Base-by-base conservation (phyloP, 64 coral and sea anemone genomes). In the Anthopleura sola region DNA sequence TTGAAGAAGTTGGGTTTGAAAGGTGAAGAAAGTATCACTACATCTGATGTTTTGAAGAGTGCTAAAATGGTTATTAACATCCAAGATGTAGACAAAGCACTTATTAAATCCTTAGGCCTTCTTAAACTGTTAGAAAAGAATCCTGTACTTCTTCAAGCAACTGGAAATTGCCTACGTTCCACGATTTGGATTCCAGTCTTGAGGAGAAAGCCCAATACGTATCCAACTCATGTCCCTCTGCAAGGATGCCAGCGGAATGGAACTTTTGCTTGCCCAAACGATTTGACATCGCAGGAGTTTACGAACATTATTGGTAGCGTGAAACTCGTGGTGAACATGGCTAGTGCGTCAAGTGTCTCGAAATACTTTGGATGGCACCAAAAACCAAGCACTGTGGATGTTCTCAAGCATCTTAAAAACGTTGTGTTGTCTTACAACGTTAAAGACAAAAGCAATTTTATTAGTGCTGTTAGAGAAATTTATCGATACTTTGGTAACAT, bases 71-170 rank as follows among this genome's bases (percentile, higher is more conserved):
- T 95, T 17, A 37, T 23, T 33, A 33, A 38, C 14, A 60, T 92
- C 40, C 18, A 75, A 37, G 74, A 75, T 75, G 2, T 87, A 18
- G 1, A 39, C 21, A 66, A 56, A 89, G 90, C 90, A 6, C 57
- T 66, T 74, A 84, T 31, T 28, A 95, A 95, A 39, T 82, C 93
- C 5, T 38, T 49, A 82, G 86, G 89, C 18, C 91, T 95, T 86
- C 77, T 94, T 11, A 26, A 84, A 37, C 85, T 55, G 48, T 49
- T 94, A 28, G 75, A 78, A 44, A 78, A 33, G 34, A 68, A 90
- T 68, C 80, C 85, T 2, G 9, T 2, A 55, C 49, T 79, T 14
- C 85, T 94, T 34, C n/a, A 84, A 24, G 71, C 50, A 10, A 1
- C 13, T 48, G 46, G 46, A 16, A 24, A 47, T 55, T 5, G 3